Conservation (phyloP, 2,888 invertebrate species). For the Pterostichus madidus region DNA sequence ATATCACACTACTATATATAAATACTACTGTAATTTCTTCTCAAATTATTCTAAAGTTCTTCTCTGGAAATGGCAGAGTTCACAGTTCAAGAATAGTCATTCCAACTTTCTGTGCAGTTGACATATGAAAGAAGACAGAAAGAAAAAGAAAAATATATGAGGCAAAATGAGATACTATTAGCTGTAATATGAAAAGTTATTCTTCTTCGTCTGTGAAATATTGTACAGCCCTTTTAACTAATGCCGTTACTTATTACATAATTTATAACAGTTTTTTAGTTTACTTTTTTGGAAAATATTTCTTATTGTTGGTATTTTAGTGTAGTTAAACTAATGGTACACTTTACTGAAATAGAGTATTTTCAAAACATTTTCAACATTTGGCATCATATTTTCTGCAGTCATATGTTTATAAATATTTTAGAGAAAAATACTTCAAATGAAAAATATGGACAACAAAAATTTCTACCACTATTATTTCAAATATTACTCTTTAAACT, state of each 20-base stretch:
- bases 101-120: constrained; percentile 2
- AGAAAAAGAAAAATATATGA: constrained; percentile 17
- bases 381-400: too few relatives aligned
- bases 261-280: background rate
- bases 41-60: background rate
- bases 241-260: constrained; percentile 17
- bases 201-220: constrained; percentile 6
- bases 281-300: background rate
- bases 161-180: constrained; percentile 15
- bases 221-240: background rate
- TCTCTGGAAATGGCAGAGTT: background rate
- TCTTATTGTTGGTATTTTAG: too few relatives aligned
- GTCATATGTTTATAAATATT: too few relatives aligned
- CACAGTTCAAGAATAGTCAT: constrained; percentile 5
- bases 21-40: too few relatives aligned
- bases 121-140: constrained; percentile 14
- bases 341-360: too few relatives aligned
- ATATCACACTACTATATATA: too few relatives aligned
- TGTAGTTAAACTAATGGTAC: too few relatives aligned
- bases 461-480: too few relatives aligned
- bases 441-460: too few relatives aligned
- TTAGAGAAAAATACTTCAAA: too few relatives aligned
- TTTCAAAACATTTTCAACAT: too few relatives aligned
- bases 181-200: constrained; percentile 12
- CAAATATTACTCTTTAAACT: too few relatives aligned